Evolutionary conservation across 2,888 invertebrate species (phyloP).

Genomic region (Trachelus tabidus): DNA sequence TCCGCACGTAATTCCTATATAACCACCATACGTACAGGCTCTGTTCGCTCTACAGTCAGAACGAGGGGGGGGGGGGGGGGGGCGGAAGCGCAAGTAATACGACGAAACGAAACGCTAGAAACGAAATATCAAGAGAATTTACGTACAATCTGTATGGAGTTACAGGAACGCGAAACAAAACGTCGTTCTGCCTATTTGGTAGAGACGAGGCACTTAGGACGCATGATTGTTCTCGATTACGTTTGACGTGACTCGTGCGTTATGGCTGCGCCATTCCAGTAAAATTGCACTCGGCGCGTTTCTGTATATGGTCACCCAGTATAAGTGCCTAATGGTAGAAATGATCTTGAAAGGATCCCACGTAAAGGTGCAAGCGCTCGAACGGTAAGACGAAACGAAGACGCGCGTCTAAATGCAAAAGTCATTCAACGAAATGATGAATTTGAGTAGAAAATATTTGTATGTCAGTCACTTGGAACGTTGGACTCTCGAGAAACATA

Average conservation of each 20-base stretch:
- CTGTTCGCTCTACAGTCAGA: neutral
- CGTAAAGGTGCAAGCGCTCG: neutral
- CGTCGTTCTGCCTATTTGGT: neutral
- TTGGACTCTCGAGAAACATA: neutral
- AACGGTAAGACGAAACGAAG: neutral
- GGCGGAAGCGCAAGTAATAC: neutral
- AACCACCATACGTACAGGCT: neutral
- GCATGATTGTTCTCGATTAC: neutral
- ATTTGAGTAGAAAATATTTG: neutral
- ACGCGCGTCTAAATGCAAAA: neutral
- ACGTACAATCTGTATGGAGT: neutral
- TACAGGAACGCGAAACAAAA: neutral
- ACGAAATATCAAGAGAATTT: neutral
- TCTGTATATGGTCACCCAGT: neutral
- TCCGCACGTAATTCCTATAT: neutral
- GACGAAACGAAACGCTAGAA: neutral
- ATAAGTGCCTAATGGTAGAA: neutral
- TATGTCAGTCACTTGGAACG: neutral
- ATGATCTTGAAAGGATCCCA: neutral
- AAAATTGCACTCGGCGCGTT: neutral
- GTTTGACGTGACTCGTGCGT: neutral
- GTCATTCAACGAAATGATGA: neutral
- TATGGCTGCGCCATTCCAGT: neutral
- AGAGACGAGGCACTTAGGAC: neutral
- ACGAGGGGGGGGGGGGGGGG: too few relatives aligned